phyloP scores from a whole-genome alignment of 2,888 invertebrate genomes.

The Myopa testacea region DNA sequence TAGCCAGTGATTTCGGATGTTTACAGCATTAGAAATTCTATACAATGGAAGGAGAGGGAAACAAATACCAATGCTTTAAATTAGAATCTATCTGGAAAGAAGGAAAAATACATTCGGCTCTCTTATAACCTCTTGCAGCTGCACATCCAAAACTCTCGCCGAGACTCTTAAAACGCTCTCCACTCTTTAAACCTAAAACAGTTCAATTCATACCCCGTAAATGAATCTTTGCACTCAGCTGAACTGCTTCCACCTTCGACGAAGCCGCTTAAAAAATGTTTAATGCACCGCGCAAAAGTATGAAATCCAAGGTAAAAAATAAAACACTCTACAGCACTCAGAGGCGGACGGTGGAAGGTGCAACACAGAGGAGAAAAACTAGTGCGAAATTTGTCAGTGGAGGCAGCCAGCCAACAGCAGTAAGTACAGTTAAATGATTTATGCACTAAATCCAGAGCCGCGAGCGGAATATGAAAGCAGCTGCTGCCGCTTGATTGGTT shows the following conservation, averaged over 20 bases:
- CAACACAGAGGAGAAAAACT: neutral
- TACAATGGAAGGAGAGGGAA: no score
- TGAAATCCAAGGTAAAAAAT: neutral
- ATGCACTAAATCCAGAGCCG: neutral
- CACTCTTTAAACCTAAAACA: no score
- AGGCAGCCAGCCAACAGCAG: neutral
- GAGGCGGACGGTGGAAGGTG: neutral
- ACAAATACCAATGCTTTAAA: no score
- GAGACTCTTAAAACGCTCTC: no score
- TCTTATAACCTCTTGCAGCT: no score
- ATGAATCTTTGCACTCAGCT: neutral
- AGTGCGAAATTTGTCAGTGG: neutral
- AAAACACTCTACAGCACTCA: neutral
- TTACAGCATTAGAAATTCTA: no score
- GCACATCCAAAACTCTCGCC: no score
- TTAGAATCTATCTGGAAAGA: no score
- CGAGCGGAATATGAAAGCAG: slow-evolving; percentile 17
- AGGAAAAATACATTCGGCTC: no score
- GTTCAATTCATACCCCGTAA: no score
- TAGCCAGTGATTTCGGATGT: no score
- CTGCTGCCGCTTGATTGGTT: slow-evolving; percentile 1
- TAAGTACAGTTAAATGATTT: slow-evolving; percentile 27
- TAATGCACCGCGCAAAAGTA: slow-evolving; percentile 1
- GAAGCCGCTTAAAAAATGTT: slow-evolving; percentile 4
- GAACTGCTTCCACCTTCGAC: neutral